Base-by-base conservation (phyloP, 2,797 vertebrate genomes). In the Enteromius mattozi region DNA sequence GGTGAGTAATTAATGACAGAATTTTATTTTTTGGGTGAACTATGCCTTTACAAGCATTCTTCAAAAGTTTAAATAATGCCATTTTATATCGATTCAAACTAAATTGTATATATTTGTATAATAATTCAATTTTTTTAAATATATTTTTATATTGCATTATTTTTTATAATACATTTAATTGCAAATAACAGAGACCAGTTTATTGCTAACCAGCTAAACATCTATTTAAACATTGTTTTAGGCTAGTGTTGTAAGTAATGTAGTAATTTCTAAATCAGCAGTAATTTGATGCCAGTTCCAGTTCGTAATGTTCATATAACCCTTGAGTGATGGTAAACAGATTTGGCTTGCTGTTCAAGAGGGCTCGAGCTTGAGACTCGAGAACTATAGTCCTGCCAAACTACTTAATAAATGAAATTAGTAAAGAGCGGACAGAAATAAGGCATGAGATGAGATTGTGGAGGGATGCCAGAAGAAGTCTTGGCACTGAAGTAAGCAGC, bases 341-440 rank as follows among this genome's bases (percentile, higher is more conserved):
- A 40, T 77, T 77, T 61, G 54, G 14, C 37, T 61, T 12, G 35
- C 75, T 61, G n/a, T 30, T 56, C 75, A 61, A 61, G 14, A 10
- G 35, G n/a, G 35, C 21, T 77, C 2, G 3, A 77, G 51, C 33
- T 59, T 77, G 51, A 40, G 33, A 77, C 6, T 37, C 3, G 1
- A 56, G 19, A 33, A n/a, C 21, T 76, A 21, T 21, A 51, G 51
- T 76, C 51, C 14, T 2, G 21, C 51, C 13, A 9, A 24, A 40
- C 54, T 61, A 27, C 35, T 77, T 59, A 42, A 77, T 77, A 59
- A 77, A 59, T 42, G 1, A 61, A 77, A 54, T 77, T 77, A 61
- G 35, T 27, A 61, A 40, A 24, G 75, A 77, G 37, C 13, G 3
- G 35, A 77, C 4, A 61, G 14, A 61, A 77, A 77, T 27, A 61